Base-by-base conservation (phyloP, 2,113 vertebrate species). In the Chaetodon trifascialis region DNA sequence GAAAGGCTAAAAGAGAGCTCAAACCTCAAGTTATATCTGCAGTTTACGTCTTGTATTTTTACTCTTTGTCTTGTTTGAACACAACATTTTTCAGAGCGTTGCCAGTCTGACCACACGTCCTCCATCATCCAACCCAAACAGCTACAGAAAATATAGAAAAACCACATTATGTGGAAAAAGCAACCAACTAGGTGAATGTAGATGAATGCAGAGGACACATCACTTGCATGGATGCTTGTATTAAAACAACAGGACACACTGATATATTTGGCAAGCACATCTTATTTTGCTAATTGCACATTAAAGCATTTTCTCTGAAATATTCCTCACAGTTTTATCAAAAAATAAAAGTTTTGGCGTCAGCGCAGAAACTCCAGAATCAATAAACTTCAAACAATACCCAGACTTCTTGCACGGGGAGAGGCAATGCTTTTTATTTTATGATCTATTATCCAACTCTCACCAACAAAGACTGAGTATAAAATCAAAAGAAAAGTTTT, bases 401-500 rank as follows among this genome's bases (percentile, higher is more conserved):
- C 19, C 46, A 23, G 65, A 60, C n/a, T 55, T 79, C 4, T 30
- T 62, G 6, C 63, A 52, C 2, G 66, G 34, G 16, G 12, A 73
- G 4, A 36, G 52, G 60, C 0, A 0, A 72, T 11, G 7, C 34
- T 62, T 75, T 79, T 25, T 23, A 10, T 72, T 49, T 23, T 30
- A 59, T 59, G 44, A 51, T 81, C 65, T 49, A 49, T 74, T 66
- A 66, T 88, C 74, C 51, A 63, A 38, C 21, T n/a, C 15, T 73
- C 44, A 73, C 42, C 66, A 49, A n/a, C 25, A 21, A 59, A 63
- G 52, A 72, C 23, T 47, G 40, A 19, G 19, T 25, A 58, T 34
- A 55, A 69, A 82, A 82, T 67, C 19, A 79, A 82, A 75, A 58
- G 17, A 38, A 77, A 56, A 84, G 60, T 30, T 67, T 62, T 51